Conservation (phyloP, 2,113 vertebrate genomes). For the Elephas maximus region DNA sequence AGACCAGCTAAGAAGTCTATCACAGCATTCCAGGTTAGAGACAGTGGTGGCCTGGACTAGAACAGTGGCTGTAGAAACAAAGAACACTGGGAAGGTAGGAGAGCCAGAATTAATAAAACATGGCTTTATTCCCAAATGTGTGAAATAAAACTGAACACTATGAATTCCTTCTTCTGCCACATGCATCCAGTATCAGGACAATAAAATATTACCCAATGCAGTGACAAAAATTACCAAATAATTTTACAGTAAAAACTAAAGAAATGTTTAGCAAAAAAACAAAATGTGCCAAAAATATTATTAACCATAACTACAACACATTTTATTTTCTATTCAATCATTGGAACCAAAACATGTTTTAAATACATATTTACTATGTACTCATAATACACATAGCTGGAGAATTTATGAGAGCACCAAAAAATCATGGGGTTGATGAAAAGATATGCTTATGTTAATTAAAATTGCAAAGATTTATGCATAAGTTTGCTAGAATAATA, state of each 20-base stretch:
- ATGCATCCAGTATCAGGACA: neutral
- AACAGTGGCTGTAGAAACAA: neutral
- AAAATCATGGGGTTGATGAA: neutral
- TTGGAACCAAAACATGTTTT: neutral
- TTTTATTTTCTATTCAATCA: neutral
- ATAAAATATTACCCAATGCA: neutral
- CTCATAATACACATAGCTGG: neutral
- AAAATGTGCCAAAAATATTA: neutral
- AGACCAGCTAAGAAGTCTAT: neutral
- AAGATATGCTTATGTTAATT: constrained; percentile 11
- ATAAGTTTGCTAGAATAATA: neutral
- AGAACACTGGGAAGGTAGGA: neutral
- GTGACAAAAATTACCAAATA: neutral
- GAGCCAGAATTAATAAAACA: neutral
- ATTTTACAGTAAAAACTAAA: neutral
- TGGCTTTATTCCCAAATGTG: no score
- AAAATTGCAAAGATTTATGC: neutral
- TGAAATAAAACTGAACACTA: neutral
- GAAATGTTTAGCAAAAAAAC: neutral
- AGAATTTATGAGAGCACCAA: neutral
- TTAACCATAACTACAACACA: neutral
- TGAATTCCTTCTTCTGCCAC: neutral
- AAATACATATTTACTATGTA: neutral
- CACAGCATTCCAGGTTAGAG: neutral
- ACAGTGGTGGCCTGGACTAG: neutral